Evolutionary conservation across 1,140 invertebrate species (phyloP).

Genomic region (Macrobrachium nipponense): DNA sequence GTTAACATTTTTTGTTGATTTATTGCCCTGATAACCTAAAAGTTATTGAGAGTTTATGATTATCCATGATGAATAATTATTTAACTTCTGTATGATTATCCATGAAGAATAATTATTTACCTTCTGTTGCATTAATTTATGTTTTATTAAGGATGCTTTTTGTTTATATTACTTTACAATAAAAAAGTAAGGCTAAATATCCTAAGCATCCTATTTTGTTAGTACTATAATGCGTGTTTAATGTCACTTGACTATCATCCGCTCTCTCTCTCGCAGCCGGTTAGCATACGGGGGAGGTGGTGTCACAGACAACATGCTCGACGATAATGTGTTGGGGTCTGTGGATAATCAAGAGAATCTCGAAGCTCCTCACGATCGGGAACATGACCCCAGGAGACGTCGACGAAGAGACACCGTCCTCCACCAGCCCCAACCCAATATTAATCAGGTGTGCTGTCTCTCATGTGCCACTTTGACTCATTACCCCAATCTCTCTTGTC

Average conservation of each 20-base stretch:
- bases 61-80: no score
- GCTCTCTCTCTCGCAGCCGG: constrained; percentile 67
- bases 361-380: constrained; percentile 74
- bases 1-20: no score
- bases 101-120: no score
- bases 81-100: no score
- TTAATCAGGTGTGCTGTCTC: constrained; percentile 46
- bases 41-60: no score
- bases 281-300: constrained; percentile 68
- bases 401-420: constrained; percentile 55
- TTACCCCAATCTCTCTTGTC: background rate
- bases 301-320: constrained; percentile 71
- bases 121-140: no score
- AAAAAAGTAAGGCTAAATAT: no score
- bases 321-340: constrained; percentile 69
- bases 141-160: no score
- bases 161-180: no score
- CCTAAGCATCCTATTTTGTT: background rate
- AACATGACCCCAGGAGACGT: constrained; percentile 63
- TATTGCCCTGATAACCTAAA: no score
- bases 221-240: background rate
- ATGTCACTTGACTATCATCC: background rate
- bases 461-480: background rate
- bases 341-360: constrained; percentile 82
- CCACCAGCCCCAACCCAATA: constrained; percentile 62